phyloP scores from a whole-genome alignment of 2,113 vertebrate genomes.

The Ceyx cyanopectus region DNA sequence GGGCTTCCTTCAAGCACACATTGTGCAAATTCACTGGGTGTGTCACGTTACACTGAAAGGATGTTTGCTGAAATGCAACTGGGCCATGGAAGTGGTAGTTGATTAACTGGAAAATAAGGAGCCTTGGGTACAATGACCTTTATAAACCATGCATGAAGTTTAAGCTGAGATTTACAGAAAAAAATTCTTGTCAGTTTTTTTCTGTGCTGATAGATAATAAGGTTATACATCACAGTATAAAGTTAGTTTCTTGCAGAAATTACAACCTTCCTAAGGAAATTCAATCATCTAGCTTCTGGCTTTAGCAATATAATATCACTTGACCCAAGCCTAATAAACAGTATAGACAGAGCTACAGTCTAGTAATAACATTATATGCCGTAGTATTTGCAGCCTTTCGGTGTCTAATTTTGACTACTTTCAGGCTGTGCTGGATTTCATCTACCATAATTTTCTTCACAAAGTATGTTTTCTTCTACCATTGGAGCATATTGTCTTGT shows the following conservation, averaged over 20 bases:
- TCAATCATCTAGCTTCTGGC: background rate
- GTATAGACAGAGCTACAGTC: background rate
- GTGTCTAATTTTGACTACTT: background rate
- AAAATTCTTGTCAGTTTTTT: background rate
- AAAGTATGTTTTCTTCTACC: background rate
- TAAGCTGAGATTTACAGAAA: conserved; percentile 42
- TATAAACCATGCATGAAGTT: conserved; percentile 16
- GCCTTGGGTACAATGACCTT: conserved; percentile 59
- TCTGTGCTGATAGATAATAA: background rate
- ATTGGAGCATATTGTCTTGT: background rate
- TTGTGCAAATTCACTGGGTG: conserved; percentile 59
- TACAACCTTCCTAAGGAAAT: background rate
- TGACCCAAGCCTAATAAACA: background rate
- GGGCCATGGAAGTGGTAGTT: conserved; percentile 19
- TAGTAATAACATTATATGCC: background rate
- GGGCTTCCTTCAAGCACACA: conserved; percentile 33
- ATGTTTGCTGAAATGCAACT: conserved; percentile 67
- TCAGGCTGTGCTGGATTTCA: background rate
- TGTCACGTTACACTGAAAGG: conserved; percentile 25
- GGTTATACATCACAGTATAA: background rate
- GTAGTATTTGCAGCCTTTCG: background rate
- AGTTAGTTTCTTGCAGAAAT: background rate
- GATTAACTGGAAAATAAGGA: conserved; percentile 67
- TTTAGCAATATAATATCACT: background rate
- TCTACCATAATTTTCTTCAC: background rate